Percentiles rank a stretch among this genome's conserved stretches.
These are phyloP conservation scores for Synanthedon tipuliformis DNA, from an alignment of 2,888 invertebrate genomes.

Conservation along the genomic window DNA sequence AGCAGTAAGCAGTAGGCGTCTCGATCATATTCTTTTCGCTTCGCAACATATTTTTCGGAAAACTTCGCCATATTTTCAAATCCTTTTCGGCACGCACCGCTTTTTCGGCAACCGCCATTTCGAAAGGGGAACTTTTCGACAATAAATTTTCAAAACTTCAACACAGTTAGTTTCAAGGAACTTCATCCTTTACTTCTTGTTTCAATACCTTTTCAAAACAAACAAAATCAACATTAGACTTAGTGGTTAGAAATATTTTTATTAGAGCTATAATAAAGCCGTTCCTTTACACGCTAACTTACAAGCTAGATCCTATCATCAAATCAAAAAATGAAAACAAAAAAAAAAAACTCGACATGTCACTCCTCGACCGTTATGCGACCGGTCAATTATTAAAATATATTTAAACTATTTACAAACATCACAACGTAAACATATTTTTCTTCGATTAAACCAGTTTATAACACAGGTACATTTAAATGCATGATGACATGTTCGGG, in stretches of 20 bases:
- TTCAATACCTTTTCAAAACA: slow-evolving; percentile 85
- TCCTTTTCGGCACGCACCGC: slow-evolving; percentile 36
- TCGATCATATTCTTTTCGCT: slow-evolving; percentile 66
- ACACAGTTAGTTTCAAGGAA: slow-evolving; percentile 70
- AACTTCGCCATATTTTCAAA: slow-evolving; percentile 34
- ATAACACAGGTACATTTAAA: slow-evolving; percentile 43
- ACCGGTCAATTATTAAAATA: background rate
- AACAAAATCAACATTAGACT: slow-evolving; percentile 80
- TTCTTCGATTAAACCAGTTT: background rate
- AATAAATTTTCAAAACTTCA: slow-evolving; percentile 69
- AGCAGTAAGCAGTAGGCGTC: slow-evolving; percentile 18
- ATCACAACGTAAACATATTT: background rate
- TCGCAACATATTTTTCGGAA: slow-evolving; percentile 28
- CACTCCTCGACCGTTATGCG: background rate
- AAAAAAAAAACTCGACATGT: background rate
- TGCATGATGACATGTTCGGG: slow-evolving; percentile 38
- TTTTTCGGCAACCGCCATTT: slow-evolving; percentile 55
- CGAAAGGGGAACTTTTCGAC: slow-evolving; percentile 55
- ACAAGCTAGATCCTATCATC: slow-evolving; percentile 43
- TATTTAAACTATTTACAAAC: slow-evolving; percentile 4
- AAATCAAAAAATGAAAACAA: slow-evolving; percentile 7
- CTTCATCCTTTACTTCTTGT: slow-evolving; percentile 87
- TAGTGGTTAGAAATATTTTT: slow-evolving; percentile 58
- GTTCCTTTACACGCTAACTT: slow-evolving; percentile 45
- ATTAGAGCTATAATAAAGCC: slow-evolving; percentile 59